Evolutionary conservation across 2,888 invertebrate genomes (phyloP).

Genomic region (Epistrophe eligans): DNA sequence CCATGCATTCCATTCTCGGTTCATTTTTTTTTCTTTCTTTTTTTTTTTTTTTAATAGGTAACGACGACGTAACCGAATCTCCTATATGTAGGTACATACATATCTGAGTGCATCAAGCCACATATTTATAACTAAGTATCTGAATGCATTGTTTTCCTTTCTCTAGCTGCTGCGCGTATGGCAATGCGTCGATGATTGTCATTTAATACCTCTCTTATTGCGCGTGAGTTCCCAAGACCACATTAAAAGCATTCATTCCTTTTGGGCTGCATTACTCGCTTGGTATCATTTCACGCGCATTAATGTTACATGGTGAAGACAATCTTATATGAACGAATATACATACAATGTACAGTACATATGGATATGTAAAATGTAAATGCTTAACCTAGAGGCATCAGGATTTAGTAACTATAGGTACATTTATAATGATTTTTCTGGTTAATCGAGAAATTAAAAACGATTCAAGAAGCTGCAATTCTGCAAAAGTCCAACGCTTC

Average conservation of each 20-base stretch:
- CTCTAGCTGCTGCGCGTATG: constrained; percentile 13
- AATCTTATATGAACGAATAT: no score
- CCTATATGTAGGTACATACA: no score
- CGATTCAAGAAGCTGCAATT: constrained; percentile 64
- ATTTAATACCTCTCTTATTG: constrained; percentile 50
- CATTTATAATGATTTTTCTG: constrained; percentile 29
- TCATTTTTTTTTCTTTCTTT: background rate
- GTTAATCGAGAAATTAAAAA: constrained; percentile 70
- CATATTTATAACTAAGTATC: background rate
- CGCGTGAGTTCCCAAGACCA: constrained; percentile 51
- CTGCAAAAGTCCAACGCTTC: constrained; percentile 7
- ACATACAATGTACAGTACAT: no score
- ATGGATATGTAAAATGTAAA: constrained; percentile 13
- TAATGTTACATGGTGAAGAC: background rate
- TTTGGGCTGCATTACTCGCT: constrained; percentile 59
- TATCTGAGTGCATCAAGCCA: constrained; percentile 18
- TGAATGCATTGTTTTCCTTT: constrained; percentile 47
- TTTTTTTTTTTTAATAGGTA: background rate
- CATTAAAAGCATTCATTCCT: constrained; percentile 38
- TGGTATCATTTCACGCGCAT: constrained; percentile 64
- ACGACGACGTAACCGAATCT: constrained; percentile 38
- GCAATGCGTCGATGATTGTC: constrained; percentile 26
- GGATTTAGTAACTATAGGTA: constrained; percentile 24
- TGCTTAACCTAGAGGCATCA: constrained; percentile 15
- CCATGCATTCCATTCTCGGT: constrained; percentile 55